Conservation (phyloP, 2,113 vertebrate species). For the Alces alces region DNA sequence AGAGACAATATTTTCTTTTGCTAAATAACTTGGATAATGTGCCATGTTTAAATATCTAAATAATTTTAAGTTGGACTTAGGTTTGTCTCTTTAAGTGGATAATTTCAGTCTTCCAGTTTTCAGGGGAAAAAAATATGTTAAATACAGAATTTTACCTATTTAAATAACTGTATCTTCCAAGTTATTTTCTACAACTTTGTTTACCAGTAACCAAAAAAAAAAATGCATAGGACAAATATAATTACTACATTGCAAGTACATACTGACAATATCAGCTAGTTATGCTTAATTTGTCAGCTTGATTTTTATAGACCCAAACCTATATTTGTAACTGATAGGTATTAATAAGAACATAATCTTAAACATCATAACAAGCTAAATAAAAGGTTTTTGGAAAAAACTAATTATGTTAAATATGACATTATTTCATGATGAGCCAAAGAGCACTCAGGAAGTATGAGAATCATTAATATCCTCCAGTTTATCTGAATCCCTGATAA, state of each 20-base stretch:
- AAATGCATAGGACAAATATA: background rate
- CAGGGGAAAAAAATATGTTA: background rate
- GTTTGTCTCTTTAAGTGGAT: constrained; percentile 30
- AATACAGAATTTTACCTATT: background rate
- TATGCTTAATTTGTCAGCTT: background rate
- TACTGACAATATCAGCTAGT: background rate
- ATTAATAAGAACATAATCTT: background rate
- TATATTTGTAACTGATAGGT: background rate
- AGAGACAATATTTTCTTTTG: background rate
- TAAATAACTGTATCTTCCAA: background rate
- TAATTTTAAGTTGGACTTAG: background rate
- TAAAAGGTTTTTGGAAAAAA: background rate
- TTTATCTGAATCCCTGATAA: background rate
- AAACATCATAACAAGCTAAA: background rate
- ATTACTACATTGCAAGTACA: background rate
- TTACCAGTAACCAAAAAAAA: background rate
- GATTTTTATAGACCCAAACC: background rate
- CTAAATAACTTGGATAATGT: background rate
- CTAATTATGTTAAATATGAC: background rate
- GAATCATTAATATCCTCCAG: background rate
- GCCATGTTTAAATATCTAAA: background rate
- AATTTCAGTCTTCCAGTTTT: background rate
- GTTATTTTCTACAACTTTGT: constrained; percentile 35
- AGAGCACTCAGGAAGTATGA: background rate
- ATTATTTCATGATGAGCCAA: background rate